Evolutionary conservation across 1,140 invertebrate genomes (phyloP).

Genomic region (Mycetomoellerius zeteki): DNA sequence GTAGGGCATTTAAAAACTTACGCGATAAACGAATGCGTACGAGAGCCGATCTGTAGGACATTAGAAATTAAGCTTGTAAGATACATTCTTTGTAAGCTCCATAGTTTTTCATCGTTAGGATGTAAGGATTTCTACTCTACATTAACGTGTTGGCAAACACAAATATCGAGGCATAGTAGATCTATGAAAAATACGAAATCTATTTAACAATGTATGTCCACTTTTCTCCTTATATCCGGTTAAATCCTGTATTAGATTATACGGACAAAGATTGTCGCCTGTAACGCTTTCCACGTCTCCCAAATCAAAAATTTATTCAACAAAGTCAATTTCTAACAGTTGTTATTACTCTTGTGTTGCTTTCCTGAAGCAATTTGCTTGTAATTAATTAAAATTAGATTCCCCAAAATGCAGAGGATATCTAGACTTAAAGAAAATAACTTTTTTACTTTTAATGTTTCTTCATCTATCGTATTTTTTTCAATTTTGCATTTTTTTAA

Average conservation of each 20-base stretch:
- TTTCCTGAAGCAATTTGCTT: not conserved
- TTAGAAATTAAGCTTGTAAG: slow-evolving; percentile 45
- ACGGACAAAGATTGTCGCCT: not conserved
- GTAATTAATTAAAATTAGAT: slow-evolving; percentile 1
- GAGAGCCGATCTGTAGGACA: slow-evolving; percentile 8
- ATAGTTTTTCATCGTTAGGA: slow-evolving; percentile 65
- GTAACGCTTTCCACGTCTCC: slow-evolving; percentile 10
- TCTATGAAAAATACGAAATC: slow-evolving; percentile 31
- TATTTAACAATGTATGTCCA: slow-evolving; percentile 37
- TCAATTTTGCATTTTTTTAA: not conserved
- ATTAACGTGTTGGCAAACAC: slow-evolving; percentile 53
- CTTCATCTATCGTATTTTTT: not conserved
- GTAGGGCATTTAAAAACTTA: slow-evolving; percentile 39
- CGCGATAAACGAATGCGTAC: not conserved
- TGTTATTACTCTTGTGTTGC: not conserved
- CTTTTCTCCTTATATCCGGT: not conserved
- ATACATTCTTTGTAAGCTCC: slow-evolving; percentile 55
- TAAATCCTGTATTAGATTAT: slow-evolving; percentile 31
- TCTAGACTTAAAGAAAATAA: not conserved
- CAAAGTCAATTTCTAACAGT: not conserved
- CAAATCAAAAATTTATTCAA: not conserved
- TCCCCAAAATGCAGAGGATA: not conserved
- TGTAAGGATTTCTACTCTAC: slow-evolving; percentile 62
- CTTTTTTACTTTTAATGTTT: not conserved
- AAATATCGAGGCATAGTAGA: slow-evolving; percentile 47